These are phyloP conservation scores for Apotomis turbidana DNA, from an alignment of 2,888 invertebrate genomes.

Conservation along the genomic window DNA sequence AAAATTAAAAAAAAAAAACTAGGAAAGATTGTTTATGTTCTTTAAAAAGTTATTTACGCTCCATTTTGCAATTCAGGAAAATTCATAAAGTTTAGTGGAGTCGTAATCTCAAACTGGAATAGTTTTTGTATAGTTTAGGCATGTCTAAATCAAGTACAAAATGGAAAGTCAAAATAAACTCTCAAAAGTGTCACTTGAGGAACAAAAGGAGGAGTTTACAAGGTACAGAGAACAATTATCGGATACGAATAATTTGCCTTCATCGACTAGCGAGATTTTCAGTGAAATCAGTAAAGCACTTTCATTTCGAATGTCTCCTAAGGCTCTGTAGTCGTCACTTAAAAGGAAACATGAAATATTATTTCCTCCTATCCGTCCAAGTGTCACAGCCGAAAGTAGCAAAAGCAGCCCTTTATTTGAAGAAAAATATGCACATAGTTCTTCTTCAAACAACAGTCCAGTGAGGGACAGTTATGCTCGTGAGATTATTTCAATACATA, in stretches of 20 bases:
- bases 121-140: too few species aligned
- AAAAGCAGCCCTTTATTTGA: neutral
- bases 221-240: neutral
- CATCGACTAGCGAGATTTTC: neutral
- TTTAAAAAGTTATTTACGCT: too few species aligned
- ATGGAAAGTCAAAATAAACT: neutral
- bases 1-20: too few species aligned
- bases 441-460: neutral
- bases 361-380: neutral
- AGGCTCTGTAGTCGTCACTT: conserved; percentile 1
- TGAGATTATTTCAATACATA: neutral
- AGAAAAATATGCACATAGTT: neutral
- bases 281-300: neutral
- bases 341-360: neutral
- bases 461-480: neutral
- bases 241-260: neutral
- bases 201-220: neutral
- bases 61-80: too few species aligned
- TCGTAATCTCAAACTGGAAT: too few species aligned
- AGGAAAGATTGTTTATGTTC: too few species aligned
- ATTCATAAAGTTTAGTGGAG: too few species aligned
- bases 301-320: neutral
- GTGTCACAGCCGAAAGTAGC: neutral
- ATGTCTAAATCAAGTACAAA: neutral
- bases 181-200: neutral